These are phyloP conservation scores for Illadopsis cleaveri DNA, from an alignment of 2,113 vertebrate genomes.

Conservation along the genomic window DNA sequence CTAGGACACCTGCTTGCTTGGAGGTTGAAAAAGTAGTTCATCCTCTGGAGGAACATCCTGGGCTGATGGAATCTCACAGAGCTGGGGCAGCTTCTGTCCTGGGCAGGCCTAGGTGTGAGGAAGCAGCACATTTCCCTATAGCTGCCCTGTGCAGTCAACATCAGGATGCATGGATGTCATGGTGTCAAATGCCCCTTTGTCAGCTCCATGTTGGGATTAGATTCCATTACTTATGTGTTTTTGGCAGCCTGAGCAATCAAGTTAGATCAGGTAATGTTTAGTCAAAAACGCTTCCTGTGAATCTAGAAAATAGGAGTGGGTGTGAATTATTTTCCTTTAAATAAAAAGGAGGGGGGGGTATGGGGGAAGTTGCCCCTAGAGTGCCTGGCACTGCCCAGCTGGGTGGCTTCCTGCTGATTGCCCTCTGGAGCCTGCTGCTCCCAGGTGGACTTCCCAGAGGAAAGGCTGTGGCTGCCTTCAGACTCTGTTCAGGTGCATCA, in stretches of 20 bases:
- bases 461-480: not conserved
- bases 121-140: not conserved
- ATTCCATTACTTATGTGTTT: not conserved
- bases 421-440: not conserved
- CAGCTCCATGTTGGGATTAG: not conserved
- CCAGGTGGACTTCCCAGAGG: not conserved
- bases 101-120: not conserved
- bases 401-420: not conserved
- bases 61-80: not conserved
- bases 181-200: not conserved
- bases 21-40: not conserved
- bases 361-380: not conserved
- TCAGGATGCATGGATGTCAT: not conserved
- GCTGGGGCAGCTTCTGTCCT: not conserved
- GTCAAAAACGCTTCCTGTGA: not conserved
- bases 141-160: not conserved
- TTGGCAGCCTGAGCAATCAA: not conserved
- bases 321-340: not conserved
- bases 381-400: not conserved
- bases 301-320: not conserved
- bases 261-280: not conserved
- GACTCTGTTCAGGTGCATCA: not conserved
- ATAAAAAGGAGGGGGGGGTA: accelerated
- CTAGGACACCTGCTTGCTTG: not conserved
- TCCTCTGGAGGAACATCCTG: not conserved